Evolutionary conservation across 2,888 invertebrate genomes (phyloP), one percentile per base, ranked within the genome.

Genomic region (Miltochrista miniata): DNA sequence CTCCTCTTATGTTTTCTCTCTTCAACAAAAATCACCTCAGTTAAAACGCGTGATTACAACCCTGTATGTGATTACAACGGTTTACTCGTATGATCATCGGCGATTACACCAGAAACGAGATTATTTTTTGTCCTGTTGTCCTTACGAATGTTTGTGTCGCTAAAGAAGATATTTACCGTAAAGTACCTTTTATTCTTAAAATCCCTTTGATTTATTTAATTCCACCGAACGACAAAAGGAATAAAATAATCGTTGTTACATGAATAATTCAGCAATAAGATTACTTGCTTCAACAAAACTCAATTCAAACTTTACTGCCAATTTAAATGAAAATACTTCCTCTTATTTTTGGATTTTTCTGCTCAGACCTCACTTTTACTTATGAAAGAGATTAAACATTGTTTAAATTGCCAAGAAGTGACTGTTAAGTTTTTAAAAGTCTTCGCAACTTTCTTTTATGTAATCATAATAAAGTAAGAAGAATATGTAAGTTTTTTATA

Each of bases 301-400:
- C 81, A 74, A 81, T 79, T 76, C 76, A 70, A 82, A 82, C 74
- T 82, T 81, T 74, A 71, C 70, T 74, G 74, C 61, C 74, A 74
- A 79, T 81, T 78, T 80, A 80, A 81, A 85, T 85, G 79, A 83
- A 84, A 84, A 72, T 74, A 64, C 64, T 70, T 71, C 73, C 69
- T 62, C 61, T 69, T 65, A 68, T 63, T 65, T 54, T 57, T 53
- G 63, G 63, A 72, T 77, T 78, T 79, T 79, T 77, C 48, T 70
- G 72, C 74, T 74, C 70, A 71, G 68, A 73, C 71, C 72, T 74
- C 70, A 64, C 68, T 70, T 65, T 68, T 68, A 74, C 71, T 79
- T 72, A 72, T 72, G 68, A 75, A 75, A 71, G 64, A 82, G 81
- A 83, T 83, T 84, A 81, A 79, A 75, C 74, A 75, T 78, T 81